Evolutionary conservation across 2,888 invertebrate genomes (phyloP).

Genomic region (Epistrophella euchroma): DNA sequence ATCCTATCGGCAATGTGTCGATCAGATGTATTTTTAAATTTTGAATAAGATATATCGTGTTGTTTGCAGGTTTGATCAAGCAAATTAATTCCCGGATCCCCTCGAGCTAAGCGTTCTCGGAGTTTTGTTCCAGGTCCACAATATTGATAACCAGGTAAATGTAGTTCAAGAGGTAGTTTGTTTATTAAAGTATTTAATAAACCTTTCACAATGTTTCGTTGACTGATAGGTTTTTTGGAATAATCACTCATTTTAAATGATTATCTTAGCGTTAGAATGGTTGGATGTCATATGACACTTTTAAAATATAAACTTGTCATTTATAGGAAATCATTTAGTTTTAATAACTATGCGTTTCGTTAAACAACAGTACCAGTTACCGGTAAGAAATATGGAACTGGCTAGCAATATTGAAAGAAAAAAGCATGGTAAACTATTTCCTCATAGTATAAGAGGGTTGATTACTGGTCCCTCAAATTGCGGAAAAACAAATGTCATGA

Average conservation of each 20-base stretch:
- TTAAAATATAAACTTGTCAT: no score
- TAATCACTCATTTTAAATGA: background rate
- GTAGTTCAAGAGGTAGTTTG: background rate
- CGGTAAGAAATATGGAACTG: slow-evolving; percentile 10
- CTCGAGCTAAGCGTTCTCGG: background rate
- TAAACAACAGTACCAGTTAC: background rate
- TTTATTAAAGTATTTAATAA: background rate
- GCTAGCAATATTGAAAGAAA: background rate
- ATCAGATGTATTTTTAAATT: slow-evolving; percentile 1
- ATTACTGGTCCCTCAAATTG: slow-evolving; percentile 79
- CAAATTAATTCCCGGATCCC: background rate
- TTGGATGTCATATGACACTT: background rate
- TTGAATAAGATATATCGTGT: background rate
- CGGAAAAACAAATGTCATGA: slow-evolving; percentile 78
- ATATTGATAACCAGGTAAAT: background rate
- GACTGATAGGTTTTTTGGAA: background rate
- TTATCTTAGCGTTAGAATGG: background rate
- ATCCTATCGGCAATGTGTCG: background rate
- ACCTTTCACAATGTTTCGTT: background rate
- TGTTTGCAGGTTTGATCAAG: no score
- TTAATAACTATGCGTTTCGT: no score
- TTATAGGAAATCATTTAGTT: no score
- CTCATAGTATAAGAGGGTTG: slow-evolving; percentile 76
- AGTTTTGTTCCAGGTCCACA: background rate
- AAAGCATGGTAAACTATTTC: slow-evolving; percentile 78